Evolutionary conservation across 2,888 invertebrate species (phyloP), one percentile per base, ranked within the genome.

Genomic region (Thereva unica): DNA sequence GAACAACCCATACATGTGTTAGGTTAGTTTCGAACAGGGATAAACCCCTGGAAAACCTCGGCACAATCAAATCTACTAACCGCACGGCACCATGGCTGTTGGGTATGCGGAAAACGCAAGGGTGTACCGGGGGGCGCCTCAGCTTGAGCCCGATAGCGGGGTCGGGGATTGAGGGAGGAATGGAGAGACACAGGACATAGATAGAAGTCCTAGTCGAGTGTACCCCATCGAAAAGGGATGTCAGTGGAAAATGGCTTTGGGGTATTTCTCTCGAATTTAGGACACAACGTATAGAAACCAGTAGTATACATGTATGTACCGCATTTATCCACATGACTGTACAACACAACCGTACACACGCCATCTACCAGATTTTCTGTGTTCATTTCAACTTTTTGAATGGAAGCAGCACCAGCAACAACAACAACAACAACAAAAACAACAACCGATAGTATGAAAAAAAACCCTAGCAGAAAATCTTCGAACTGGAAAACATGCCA

Each of bases 401-500:
- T 63, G 59, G 47, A 49, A 23, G 23, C 2, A 23, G 56, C 57
- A 68, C 54, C 61, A 61, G 9, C 41, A 57, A 57, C 45, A 57
- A 56, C 57, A 44, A 8, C 45, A 57, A 61, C 40, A 53, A 54
- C 38, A 23, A 8, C 9, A 42, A 64, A 12, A 64, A 42, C 54
- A 64, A 64, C 64, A 64, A 64, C 35, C 53, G 23, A 23, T 23
- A 23, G 23, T 23, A 23, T 45, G 45, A 65, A 65, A 55, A 55
- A 55, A 37, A 12, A 34, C 5, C 5, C 5, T 7, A 34, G 9
- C 5, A 23, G 10, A 65, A 65, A 55, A 65, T 59, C 56, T 66
- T 53, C 42, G 65, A 69, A 67, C 53, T 67, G 64, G 56, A 64
- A 67, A 69, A 69, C 69, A 69, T 65, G 65, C 69, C 69, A 63